These are phyloP conservation scores for Sminthurides bifidus DNA, from an alignment of 1,140 invertebrate species.

Conservation along the genomic window DNA sequence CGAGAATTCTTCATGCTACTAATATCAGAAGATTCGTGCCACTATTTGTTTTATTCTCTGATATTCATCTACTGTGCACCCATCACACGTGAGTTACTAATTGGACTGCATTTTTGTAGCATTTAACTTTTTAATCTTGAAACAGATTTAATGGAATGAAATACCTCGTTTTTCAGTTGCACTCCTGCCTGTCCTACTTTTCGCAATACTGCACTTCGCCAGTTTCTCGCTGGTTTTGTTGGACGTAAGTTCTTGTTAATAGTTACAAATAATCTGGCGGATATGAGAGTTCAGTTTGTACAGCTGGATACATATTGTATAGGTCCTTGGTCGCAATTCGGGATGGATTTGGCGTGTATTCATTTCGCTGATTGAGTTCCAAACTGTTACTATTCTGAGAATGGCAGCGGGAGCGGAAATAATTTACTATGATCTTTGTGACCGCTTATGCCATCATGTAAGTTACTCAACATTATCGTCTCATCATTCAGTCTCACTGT, in stretches of 20 bases:
- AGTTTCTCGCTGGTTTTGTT: constrained; percentile 77
- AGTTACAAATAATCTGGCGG: neutral
- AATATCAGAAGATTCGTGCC: constrained; percentile 84
- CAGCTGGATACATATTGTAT: constrained; percentile 11
- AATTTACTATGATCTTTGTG: constrained; percentile 75
- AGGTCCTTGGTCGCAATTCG: constrained; percentile 76
- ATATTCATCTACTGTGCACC: constrained; percentile 84
- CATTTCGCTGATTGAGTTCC: constrained; percentile 73
- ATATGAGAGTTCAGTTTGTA: neutral
- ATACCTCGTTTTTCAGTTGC: constrained; percentile 51
- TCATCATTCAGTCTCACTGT: neutral
- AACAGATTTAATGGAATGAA: neutral
- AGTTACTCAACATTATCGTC: constrained; percentile 40
- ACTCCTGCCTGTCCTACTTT: constrained; percentile 75
- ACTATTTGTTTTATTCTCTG: constrained; percentile 87
- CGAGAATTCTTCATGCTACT: constrained; percentile 66
- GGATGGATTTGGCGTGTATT: constrained; percentile 74
- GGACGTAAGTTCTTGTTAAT: constrained; percentile 55
- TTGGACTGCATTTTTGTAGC: neutral
- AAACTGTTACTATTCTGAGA: constrained; percentile 73
- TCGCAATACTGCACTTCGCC: constrained; percentile 78
- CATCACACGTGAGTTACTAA: constrained; percentile 57
- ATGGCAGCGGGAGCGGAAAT: constrained; percentile 82
- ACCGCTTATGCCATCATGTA: constrained; percentile 74
- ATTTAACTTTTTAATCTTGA: neutral